Evolutionary conservation across 1,140 invertebrate genomes (phyloP).

Genomic region (Lineus longissimus): DNA sequence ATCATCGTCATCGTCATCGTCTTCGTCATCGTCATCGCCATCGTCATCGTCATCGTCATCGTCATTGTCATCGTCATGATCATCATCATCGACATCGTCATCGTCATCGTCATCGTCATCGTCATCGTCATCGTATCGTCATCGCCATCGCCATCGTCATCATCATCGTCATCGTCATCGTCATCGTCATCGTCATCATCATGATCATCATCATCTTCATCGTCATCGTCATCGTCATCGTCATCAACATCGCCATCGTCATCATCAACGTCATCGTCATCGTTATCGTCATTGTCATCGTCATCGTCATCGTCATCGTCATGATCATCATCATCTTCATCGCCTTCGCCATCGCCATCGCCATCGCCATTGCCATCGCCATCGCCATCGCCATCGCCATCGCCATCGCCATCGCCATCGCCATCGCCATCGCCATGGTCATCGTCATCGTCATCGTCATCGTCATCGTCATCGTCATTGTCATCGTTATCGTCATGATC

Average conservation of each 20-base stretch:
- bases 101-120: not conserved
- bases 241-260: slow-evolving; percentile 1
- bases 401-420: slow-evolving; percentile 1
- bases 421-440: not conserved
- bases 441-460: slow-evolving; percentile 1
- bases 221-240: slow-evolving; percentile 1
- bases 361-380: not conserved
- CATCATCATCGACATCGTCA: not conserved
- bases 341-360: not conserved
- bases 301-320: too few species aligned
- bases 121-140: too few species aligned
- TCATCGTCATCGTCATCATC: not conserved
- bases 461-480: too few species aligned
- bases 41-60: not conserved
- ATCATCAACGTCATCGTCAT: too few species aligned
- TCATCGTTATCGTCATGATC: too few species aligned
- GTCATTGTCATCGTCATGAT: too few species aligned
- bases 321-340: too few species aligned
- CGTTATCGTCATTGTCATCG: slow-evolving; percentile 1
- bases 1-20: not conserved
- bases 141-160: too few species aligned
- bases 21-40: not conserved
- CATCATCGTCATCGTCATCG: not conserved
- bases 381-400: not conserved
- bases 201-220: not conserved